phyloP scores from a whole-genome alignment of 2,888 invertebrate genomes.

The Argyresthia albistria region DNA sequence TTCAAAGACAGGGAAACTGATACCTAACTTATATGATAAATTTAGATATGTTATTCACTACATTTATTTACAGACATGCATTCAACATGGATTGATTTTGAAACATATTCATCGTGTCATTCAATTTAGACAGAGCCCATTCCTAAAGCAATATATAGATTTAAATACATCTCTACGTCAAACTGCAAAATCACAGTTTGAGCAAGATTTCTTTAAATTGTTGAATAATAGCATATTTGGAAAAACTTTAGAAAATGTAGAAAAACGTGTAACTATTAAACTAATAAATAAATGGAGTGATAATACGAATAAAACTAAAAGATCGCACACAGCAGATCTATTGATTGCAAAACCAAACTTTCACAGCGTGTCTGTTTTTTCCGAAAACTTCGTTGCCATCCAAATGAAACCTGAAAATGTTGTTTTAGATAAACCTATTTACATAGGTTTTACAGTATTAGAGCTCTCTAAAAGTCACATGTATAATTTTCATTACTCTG shows the following conservation, averaged over 20 bases:
- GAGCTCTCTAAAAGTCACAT: conserved; percentile 6
- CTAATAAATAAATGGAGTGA: conserved; percentile 8
- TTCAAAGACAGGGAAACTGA: conserved; percentile 13
- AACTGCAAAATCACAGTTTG: no score
- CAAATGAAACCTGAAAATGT: conserved; percentile 9
- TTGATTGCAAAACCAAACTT: conserved; percentile 2
- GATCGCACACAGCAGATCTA: conserved; percentile 1
- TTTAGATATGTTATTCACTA: conserved; percentile 23
- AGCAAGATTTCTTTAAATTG: no score
- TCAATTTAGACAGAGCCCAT: no score
- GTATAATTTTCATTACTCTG: conserved; percentile 8
- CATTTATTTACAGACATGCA: conserved; percentile 18
- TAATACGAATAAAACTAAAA: conserved; percentile 2
- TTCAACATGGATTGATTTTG: conserved; percentile 20
- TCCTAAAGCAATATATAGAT: no score
- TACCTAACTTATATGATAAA: conserved; percentile 19
- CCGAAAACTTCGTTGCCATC: conserved; percentile 12
- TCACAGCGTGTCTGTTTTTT: background rate
- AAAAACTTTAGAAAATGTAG: no score
- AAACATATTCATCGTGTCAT: conserved; percentile 22
- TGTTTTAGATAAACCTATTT: conserved; percentile 4
- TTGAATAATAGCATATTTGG: no score
- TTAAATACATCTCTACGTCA: no score
- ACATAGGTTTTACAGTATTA: conserved; percentile 7
- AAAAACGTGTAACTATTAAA: conserved; percentile 10